Percentiles rank a stretch among this genome's conserved stretches.
Evolutionary conservation across 2,888 invertebrate species (phyloP).

Genomic region (Desoria tigrina): DNA sequence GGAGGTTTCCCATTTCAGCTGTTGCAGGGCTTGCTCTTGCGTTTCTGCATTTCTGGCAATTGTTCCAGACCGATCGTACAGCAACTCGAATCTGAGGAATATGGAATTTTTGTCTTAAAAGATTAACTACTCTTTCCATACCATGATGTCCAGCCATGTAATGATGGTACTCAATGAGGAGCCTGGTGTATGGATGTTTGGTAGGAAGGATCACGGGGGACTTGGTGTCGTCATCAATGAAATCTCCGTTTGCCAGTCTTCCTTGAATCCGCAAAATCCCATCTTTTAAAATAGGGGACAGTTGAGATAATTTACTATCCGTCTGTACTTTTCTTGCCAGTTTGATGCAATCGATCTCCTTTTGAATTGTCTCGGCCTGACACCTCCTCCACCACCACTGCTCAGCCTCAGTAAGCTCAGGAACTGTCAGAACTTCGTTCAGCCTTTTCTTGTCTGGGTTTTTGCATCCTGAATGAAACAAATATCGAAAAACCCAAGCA

Average conservation of each 20-base stretch:
- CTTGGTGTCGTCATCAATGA: not conserved
- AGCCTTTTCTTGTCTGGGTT: not conserved
- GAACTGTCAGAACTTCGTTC: too few species aligned
- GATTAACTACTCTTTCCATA: conserved; percentile 14
- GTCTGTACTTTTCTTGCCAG: not conserved
- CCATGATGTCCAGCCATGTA: conserved; percentile 9
- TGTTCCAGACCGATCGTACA: not conserved
- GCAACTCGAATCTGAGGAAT: conserved; percentile 14
- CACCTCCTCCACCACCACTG: not conserved
- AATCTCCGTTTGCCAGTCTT: not conserved
- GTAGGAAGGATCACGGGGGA: not conserved
- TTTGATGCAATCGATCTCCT: not conserved
- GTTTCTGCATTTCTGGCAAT: conserved; percentile 13
- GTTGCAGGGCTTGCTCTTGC: not conserved
- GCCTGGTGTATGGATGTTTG: not conserved
- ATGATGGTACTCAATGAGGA: conserved; percentile 12
- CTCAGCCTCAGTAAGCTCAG: not conserved
- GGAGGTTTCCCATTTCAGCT: conserved; percentile 26
- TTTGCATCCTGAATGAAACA: not conserved
- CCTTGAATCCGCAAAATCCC: not conserved
- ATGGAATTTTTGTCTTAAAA: conserved; percentile 14
- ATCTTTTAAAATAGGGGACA: not conserved
- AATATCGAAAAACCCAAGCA: not conserved
- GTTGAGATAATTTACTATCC: not conserved
- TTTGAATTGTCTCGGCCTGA: not conserved